phyloP scores from a whole-genome alignment of 2,888 invertebrate species.

The Rutpela maculata region DNA sequence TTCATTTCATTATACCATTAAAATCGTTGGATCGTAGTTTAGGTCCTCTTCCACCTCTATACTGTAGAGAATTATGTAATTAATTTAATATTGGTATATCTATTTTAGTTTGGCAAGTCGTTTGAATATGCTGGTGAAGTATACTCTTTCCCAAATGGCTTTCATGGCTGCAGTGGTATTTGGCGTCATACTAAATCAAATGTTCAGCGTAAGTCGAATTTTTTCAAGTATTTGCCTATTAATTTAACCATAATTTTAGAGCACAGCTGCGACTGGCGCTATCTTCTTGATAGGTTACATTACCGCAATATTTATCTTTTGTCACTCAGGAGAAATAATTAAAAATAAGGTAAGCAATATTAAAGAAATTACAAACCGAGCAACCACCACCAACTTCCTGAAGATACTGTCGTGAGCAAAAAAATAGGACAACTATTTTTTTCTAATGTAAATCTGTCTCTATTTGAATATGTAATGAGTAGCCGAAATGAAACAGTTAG shows the following conservation, averaged over 20 bases:
- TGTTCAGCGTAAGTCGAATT: not conserved
- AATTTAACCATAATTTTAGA: not conserved
- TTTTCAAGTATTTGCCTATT: not conserved
- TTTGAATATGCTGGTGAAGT: not conserved
- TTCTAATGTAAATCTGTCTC: no score
- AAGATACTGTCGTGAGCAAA: no score
- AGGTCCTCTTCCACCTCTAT: no score
- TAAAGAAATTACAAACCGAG: not conserved
- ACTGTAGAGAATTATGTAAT: no score
- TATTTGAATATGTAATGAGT: no score
- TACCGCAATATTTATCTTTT: not conserved
- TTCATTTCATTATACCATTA: no score
- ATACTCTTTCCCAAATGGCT: not conserved
- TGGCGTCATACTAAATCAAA: slow-evolving; percentile 3
- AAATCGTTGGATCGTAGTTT: no score
- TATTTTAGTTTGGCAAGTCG: slow-evolving; percentile 11
- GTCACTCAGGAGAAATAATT: not conserved
- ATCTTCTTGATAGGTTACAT: not conserved
- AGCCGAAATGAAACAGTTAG: no score
- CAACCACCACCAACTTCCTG: no score
- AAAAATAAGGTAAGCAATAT: not conserved
- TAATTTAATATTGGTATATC: not conserved
- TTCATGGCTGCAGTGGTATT: not conserved
- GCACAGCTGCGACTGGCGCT: not conserved
- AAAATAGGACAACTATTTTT: no score